A percentile compares a stretch with the other conserved stretches of the same genome.
phyloP scores from a whole-genome alignment of 2,888 invertebrate genomes.

The Tineola bisselliella region DNA sequence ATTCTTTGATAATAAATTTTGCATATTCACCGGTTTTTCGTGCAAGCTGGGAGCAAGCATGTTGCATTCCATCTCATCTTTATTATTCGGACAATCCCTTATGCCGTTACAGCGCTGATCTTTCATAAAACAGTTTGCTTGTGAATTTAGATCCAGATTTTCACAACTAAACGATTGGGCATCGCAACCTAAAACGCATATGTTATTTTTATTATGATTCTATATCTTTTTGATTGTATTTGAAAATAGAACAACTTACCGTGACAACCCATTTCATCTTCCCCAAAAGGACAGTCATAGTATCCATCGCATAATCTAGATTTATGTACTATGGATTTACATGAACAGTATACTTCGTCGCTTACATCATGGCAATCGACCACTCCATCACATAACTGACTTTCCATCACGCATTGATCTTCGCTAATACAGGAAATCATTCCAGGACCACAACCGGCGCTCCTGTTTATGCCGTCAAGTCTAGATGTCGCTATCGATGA shows the following conservation, averaged over 20 bases:
- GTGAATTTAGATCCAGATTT: constrained; percentile 62
- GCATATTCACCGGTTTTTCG: constrained; percentile 43
- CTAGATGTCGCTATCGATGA: background rate
- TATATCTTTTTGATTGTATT: no score
- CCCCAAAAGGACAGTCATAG: constrained; percentile 82
- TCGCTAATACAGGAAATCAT: constrained; percentile 36
- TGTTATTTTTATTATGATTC: background rate
- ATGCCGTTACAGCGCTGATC: constrained; percentile 78
- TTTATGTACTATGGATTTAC: constrained; percentile 73
- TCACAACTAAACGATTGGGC: constrained; percentile 74
- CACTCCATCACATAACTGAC: constrained; percentile 75
- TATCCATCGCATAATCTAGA: constrained; percentile 82
- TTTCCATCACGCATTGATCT: constrained; percentile 62
- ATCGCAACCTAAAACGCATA: constrained; percentile 67
- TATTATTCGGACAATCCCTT: constrained; percentile 75
- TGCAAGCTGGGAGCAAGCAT: constrained; percentile 70
- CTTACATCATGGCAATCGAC: constrained; percentile 81
- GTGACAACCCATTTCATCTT: constrained; percentile 83
- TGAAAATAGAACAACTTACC: constrained; percentile 54
- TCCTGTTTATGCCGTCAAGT: constrained; percentile 22
- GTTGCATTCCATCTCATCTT: constrained; percentile 81
- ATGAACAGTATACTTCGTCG: constrained; percentile 80
- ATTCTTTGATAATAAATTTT: no score
- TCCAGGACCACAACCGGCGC: constrained; percentile 35
- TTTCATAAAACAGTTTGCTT: constrained; percentile 72